phyloP scores from a whole-genome alignment of 2,113 vertebrate species.

The Toxotes jaculatrix region DNA sequence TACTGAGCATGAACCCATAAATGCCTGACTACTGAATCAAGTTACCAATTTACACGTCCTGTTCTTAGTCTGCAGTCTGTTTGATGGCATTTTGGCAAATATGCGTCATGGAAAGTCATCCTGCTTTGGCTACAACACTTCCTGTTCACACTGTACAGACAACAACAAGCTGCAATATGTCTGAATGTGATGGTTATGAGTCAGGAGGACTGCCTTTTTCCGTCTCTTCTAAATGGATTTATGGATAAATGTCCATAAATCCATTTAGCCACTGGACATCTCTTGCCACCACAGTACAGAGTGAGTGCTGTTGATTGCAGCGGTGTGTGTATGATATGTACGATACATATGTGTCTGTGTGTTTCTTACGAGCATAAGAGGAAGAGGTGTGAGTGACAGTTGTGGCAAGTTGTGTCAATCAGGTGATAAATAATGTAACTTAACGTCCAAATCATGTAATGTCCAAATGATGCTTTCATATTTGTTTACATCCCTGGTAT shows the following conservation, averaged over 20 bases:
- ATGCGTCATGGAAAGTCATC: neutral
- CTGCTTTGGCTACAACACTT: neutral
- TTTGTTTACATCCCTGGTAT: constrained; percentile 8
- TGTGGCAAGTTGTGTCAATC: neutral
- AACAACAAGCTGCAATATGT: neutral
- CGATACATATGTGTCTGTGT: neutral
- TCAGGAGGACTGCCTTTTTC: neutral
- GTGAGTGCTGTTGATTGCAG: neutral
- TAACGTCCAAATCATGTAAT: no score
- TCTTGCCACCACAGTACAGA: neutral
- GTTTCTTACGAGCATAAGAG: neutral
- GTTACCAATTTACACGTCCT: no score
- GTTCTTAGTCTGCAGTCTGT: neutral
- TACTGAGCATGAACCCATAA: neutral
- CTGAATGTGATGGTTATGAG: neutral
- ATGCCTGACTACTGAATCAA: neutral
- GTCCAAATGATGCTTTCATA: neutral
- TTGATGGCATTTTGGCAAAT: neutral
- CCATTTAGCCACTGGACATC: neutral
- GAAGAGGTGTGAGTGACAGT: neutral
- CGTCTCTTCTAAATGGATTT: neutral
- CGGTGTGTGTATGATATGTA: neutral
- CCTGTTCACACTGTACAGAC: neutral
- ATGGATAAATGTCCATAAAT: neutral
- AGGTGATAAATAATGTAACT: neutral